Evolutionary conservation across 2,888 invertebrate species (phyloP).

Genomic region (Caenorhabditis doughertyi): DNA sequence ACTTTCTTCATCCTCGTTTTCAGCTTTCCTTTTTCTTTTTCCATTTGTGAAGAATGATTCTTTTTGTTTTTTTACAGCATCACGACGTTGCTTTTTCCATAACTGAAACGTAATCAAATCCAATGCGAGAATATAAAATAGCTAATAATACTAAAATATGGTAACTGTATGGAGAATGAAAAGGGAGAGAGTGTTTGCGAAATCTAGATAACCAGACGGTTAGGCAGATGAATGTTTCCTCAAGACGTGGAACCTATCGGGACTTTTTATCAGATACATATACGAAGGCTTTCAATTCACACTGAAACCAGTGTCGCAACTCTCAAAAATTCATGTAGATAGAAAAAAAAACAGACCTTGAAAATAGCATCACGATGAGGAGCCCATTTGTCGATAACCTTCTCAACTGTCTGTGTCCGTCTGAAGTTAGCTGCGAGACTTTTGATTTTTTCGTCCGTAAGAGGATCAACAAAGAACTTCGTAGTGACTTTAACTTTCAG

Average conservation of each 20-base stretch:
- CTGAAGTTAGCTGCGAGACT: slow-evolving; percentile 73
- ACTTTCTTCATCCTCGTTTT: slow-evolving; percentile 5
- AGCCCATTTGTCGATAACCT: slow-evolving; percentile 72
- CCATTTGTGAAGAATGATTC: slow-evolving; percentile 43
- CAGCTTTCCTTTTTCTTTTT: slow-evolving; percentile 52
- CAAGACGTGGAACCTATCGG: background rate
- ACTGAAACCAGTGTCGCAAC: background rate
- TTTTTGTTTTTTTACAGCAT: slow-evolving; percentile 55
- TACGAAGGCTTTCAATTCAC: background rate
- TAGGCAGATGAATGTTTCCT: background rate
- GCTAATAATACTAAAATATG: background rate
- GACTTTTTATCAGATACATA: background rate
- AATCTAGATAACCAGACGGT: background rate
- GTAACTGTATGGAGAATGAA: too few relatives aligned
- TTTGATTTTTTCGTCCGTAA: slow-evolving; percentile 58
- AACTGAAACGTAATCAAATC: slow-evolving; percentile 34
- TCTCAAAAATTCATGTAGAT: too few relatives aligned
- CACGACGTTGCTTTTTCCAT: slow-evolving; percentile 60
- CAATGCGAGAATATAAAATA: background rate
- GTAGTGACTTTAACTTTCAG: slow-evolving; percentile 1
- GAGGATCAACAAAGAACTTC: slow-evolving; percentile 62
- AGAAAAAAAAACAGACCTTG: slow-evolving; percentile 59
- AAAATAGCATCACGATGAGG: slow-evolving; percentile 73
- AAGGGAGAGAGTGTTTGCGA: background rate
- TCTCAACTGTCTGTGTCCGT: slow-evolving; percentile 69